Percentiles rank a stretch among this genome's conserved stretches.
Evolutionary conservation across 1,140 invertebrate species (phyloP).

Genomic region (Pemphigus obesinymphae): DNA sequence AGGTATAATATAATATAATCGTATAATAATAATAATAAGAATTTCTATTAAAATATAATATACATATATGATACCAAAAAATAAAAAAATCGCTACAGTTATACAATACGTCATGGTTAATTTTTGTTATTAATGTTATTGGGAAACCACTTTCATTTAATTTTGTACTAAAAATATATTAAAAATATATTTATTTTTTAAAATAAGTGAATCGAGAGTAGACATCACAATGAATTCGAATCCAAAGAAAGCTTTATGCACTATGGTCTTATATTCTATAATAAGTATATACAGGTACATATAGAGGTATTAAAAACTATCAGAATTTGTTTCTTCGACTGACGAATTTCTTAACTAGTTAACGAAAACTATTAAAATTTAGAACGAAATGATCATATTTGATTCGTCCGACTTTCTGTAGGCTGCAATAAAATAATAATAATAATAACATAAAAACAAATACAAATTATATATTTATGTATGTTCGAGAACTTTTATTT

Average conservation of each 20-base stretch:
- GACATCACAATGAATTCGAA: not conserved
- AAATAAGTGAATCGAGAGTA: not conserved
- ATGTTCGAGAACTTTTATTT: not conserved
- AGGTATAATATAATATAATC: too few species aligned
- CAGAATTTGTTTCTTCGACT: not conserved
- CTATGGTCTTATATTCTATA: too few species aligned
- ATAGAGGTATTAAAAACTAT: not conserved
- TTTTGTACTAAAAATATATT: too few species aligned
- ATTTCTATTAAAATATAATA: too few species aligned
- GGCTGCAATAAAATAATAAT: not conserved
- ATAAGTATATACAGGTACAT: too few species aligned
- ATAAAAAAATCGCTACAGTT: too few species aligned
- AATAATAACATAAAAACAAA: not conserved
- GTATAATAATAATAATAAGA: too few species aligned
- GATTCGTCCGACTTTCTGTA: not conserved
- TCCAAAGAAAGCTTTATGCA: not conserved
- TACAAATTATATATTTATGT: not conserved
- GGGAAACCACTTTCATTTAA: too few species aligned
- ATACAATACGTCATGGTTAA: too few species aligned
- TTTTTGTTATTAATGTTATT: too few species aligned
- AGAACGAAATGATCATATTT: not conserved
- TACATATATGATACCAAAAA: too few species aligned
- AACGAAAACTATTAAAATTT: slow-evolving; percentile 9
- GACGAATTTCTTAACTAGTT: not conserved
- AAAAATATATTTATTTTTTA: too few species aligned